A percentile compares a stretch with the other conserved stretches of the same genome.
Conservation (phyloP, 2,888 invertebrate species). For the Itoplectis maculator region DNA sequence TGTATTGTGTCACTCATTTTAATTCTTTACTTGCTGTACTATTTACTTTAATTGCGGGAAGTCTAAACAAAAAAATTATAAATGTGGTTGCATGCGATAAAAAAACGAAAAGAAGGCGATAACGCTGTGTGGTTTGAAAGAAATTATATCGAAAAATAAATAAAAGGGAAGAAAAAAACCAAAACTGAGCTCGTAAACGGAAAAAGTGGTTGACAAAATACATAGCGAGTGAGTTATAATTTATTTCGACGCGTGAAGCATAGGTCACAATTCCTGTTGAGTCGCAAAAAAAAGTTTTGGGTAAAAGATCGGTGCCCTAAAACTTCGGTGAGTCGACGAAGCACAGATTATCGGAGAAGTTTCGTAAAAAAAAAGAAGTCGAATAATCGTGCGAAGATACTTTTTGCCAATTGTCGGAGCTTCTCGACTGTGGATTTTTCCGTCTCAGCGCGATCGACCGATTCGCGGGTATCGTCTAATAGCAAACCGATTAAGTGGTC, state of each 20-base stretch:
- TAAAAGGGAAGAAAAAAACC: constrained; percentile 35
- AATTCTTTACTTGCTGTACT: constrained; percentile 50
- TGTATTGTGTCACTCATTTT: constrained; percentile 33
- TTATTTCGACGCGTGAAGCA: constrained; percentile 30
- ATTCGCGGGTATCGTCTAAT: background rate
- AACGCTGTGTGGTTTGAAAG: constrained; percentile 30
- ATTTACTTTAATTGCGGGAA: constrained; percentile 38
- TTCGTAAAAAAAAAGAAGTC: constrained; percentile 5
- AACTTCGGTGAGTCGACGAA: background rate
- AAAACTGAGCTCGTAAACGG: constrained; percentile 35
- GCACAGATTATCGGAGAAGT: background rate
- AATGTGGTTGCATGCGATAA: constrained; percentile 41
- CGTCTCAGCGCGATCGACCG: background rate
- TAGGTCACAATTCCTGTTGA: constrained; percentile 12
- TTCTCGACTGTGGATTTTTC: constrained; percentile 14
- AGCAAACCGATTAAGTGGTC: constrained; percentile 6
- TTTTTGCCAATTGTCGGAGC: background rate
- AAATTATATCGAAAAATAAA: constrained; percentile 35
- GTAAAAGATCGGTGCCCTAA: background rate
- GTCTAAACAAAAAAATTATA: constrained; percentile 1
- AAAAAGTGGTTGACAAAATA: constrained; percentile 44
- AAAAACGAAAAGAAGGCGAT: constrained; percentile 9
- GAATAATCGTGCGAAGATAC: constrained; percentile 3
- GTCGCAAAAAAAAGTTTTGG: constrained; percentile 10
- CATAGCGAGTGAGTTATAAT: constrained; percentile 31